Evolutionary conservation across 2,797 vertebrate species (phyloP).

Genomic region (Pogoniulus pusillus): DNA sequence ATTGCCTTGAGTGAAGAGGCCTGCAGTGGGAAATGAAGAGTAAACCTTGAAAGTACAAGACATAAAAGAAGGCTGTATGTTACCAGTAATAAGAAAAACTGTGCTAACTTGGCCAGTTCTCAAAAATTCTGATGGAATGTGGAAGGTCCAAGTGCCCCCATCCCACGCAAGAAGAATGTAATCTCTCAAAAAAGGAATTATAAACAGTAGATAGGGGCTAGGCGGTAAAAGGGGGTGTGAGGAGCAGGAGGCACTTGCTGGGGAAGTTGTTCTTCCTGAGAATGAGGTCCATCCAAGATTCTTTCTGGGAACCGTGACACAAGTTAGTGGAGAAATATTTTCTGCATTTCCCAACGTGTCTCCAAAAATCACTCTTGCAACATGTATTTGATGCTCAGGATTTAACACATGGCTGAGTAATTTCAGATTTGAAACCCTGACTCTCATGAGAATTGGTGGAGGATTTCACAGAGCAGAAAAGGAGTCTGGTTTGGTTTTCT

Average conservation of each 20-base stretch:
- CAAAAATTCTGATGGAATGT: constrained; percentile 48
- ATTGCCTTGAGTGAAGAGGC: not conserved
- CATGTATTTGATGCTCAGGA: not conserved
- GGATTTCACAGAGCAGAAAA: not conserved
- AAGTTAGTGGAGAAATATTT: not conserved
- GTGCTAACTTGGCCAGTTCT: constrained; percentile 25
- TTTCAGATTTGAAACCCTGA: not conserved
- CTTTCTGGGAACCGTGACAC: not conserved
- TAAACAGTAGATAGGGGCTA: constrained; percentile 44
- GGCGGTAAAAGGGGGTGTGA: constrained; percentile 9
- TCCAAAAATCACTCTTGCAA: not conserved
- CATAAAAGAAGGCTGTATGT: not conserved
- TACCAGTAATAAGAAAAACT: not conserved
- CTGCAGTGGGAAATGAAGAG: not conserved
- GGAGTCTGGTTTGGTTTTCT: not conserved
- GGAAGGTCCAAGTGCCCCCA: not conserved
- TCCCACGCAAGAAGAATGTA: constrained; percentile 33
- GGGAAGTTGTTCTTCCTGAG: not conserved
- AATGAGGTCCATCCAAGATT: not conserved
- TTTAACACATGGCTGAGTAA: not conserved
- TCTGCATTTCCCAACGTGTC: not conserved
- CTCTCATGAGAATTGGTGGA: not conserved
- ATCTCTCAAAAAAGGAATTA: constrained; percentile 50
- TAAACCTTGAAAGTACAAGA: not conserved
- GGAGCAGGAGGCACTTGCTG: not conserved